Base-by-base conservation (phyloP, 2,888 invertebrate genomes). In the Pyrrhosoma nymphula region DNA sequence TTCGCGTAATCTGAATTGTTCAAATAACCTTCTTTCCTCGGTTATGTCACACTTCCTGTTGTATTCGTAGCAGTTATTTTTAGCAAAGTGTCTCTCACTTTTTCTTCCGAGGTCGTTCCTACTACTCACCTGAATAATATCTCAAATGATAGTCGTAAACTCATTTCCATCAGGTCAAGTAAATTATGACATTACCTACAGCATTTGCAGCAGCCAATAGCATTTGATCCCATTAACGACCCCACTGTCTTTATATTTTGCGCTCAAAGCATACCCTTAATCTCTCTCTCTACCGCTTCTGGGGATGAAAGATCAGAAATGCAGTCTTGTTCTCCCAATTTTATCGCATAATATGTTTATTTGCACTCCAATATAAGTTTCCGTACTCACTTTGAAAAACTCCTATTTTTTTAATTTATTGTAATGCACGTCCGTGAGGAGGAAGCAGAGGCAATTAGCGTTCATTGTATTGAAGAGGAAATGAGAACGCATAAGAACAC, bases 381-480 rank as follows among this genome's bases (percentile, higher is more conserved):
- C 82, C 16, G 14, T 18, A 16, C 30, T 12, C 30, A 35, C 16
- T 35, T 26, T 82, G 82, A 35, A 82, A 35, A 82, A 2, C 82
- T 69, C 69, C 35, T 8, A 14, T 12, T 82, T 82, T 82, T 30
- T 35, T 69, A n/a, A n/a, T n/a, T n/a, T n/a, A 10, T 4, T 10
- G 10, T 82, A 18, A 35, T 69, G 69, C 26, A 26, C n/a, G n/a
- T 88, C 47, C 88, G 88, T 89, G 12, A 89, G 89, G 6, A 89
- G 89, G 89, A 55, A 56, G 89, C 8, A 89, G 89, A 55, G 89
- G 89, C 89, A 89, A 89, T 89, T 89, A 89, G 55, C 55, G 89
- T 20, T 55, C 55, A 89, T 89, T 47, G 56, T 56, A 82, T 82
- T 82, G 56, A 56, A n/a, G 6, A 89, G 89, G 89, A 55, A 89